Evolutionary conservation across 2,797 vertebrate species (phyloP).

Genomic region (Neopelma chrysocephalum): DNA sequence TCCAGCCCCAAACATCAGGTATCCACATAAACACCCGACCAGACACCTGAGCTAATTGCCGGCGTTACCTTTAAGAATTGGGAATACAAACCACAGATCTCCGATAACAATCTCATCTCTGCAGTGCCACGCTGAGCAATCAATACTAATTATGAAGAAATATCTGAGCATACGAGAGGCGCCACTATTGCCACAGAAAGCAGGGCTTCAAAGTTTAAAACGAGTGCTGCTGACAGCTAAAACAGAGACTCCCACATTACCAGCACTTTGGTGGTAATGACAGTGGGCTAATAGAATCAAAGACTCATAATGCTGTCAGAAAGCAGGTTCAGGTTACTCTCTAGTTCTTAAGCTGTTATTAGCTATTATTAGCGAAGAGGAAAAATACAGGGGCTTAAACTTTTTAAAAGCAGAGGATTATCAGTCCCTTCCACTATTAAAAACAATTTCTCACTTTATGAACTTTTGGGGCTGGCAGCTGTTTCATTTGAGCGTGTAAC

Average conservation of each 20-base stretch:
- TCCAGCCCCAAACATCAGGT: background rate
- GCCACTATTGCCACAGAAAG: conserved; percentile 19
- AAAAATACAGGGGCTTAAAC: conserved; percentile 62
- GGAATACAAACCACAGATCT: conserved; percentile 18
- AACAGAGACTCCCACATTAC: conserved; percentile 43
- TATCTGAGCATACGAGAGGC: background rate
- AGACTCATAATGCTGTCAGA: conserved; percentile 55
- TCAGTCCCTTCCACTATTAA: conserved; percentile 61
- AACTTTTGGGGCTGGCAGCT: conserved; percentile 68
- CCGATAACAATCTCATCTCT: background rate
- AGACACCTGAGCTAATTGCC: background rate
- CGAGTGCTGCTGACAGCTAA: conserved; percentile 59
- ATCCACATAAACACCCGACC: background rate
- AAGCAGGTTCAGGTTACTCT: conserved; percentile 61
- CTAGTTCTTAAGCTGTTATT: conserved; percentile 62
- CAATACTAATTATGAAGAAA: conserved; percentile 37
- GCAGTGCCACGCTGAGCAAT: background rate
- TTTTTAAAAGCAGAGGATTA: conserved; percentile 70
- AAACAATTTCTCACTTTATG: conserved; percentile 72
- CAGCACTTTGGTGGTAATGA: conserved; percentile 59
- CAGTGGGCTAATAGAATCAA: conserved; percentile 64
- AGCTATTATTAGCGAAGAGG: conserved; percentile 61
- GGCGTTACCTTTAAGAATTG: background rate
- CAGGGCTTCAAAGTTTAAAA: conserved; percentile 44
- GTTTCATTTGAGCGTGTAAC: conserved; percentile 59